Evolutionary conservation across 2,888 invertebrate genomes (phyloP).

Genomic region (Ashinkailepas kermadecensis): DNA sequence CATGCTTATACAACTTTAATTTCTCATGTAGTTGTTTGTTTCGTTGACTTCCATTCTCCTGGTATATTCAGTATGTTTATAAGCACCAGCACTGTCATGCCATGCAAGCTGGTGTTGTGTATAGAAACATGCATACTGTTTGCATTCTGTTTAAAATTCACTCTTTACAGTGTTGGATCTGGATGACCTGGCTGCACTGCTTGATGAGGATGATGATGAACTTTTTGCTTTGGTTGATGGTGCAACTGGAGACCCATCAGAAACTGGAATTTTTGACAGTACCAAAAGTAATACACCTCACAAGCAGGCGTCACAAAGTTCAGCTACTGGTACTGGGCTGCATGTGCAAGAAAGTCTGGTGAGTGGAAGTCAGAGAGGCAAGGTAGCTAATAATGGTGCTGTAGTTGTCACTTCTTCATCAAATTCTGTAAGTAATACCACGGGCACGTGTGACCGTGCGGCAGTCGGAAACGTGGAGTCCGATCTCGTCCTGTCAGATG

Average conservation of each 20-base stretch:
- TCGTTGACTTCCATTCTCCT: no score
- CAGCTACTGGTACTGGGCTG: no score
- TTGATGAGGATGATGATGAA: constrained; percentile 20
- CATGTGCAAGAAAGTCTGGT: not conserved
- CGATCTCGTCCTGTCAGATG: not conserved
- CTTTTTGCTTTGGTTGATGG: not conserved
- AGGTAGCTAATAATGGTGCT: not conserved
- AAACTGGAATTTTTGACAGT: not conserved
- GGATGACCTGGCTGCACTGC: constrained; percentile 9
- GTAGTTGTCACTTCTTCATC: not conserved
- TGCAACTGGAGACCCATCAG: not conserved
- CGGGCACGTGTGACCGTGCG: no score
- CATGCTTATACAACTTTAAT: no score
- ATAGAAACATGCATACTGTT: no score
- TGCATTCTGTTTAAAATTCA: no score
- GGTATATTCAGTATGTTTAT: no score
- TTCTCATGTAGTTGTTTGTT: no score
- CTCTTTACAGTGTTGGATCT: not conserved
- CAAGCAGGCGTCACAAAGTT: no score
- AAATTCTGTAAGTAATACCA: not conserved
- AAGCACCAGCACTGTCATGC: no score
- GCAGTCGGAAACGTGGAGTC: not conserved
- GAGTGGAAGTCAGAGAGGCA: not conserved
- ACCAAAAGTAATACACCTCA: no score
- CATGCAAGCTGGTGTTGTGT: no score